Percentiles rank a stretch among this genome's conserved stretches.
These are phyloP conservation scores for Erynnis tages DNA, from an alignment of 2,888 invertebrate species.

Conservation along the genomic window DNA sequence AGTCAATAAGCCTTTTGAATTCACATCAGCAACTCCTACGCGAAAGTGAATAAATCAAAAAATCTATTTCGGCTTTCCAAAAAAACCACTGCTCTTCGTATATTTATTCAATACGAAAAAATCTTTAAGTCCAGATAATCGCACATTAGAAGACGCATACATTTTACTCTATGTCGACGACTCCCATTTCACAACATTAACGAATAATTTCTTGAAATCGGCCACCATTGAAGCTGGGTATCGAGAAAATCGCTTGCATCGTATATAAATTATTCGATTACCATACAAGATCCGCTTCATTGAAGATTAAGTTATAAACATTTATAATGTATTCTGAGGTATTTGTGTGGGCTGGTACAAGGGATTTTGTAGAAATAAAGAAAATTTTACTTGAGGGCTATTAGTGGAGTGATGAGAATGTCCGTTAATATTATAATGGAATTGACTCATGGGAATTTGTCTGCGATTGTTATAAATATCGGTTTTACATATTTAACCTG, in stretches of 20 bases:
- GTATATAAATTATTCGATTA: slow-evolving; percentile 21
- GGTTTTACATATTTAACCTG: too few species aligned
- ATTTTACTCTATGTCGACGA: neutral
- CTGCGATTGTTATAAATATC: too few species aligned
- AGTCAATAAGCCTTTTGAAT: too few species aligned
- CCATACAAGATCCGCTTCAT: slow-evolving; percentile 8
- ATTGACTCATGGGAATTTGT: too few species aligned
- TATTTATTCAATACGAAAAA: neutral
- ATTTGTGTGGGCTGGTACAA: slow-evolving; percentile 19
- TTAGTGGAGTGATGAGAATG: neutral
- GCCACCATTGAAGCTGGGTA: slow-evolving; percentile 5
- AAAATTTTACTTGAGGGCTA: neutral
- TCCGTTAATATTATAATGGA: too few species aligned
- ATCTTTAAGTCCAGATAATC: neutral
- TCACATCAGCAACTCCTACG: too few species aligned
- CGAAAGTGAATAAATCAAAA: too few species aligned
- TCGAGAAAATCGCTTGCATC: slow-evolving; percentile 7
- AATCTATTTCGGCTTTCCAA: too few species aligned
- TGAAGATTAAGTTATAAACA: slow-evolving; percentile 25
- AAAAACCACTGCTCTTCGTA: neutral
- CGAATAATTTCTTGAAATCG: slow-evolving; percentile 10
- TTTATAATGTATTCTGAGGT: slow-evolving; percentile 23
- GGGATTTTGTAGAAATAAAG: neutral
- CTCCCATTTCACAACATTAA: slow-evolving; percentile 1
- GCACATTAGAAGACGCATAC: neutral